Percentiles rank a stretch among this genome's conserved stretches.
These are phyloP conservation scores for Eupithecia pulchellata DNA, from an alignment of 2,888 invertebrate species.

Conservation along the genomic window DNA sequence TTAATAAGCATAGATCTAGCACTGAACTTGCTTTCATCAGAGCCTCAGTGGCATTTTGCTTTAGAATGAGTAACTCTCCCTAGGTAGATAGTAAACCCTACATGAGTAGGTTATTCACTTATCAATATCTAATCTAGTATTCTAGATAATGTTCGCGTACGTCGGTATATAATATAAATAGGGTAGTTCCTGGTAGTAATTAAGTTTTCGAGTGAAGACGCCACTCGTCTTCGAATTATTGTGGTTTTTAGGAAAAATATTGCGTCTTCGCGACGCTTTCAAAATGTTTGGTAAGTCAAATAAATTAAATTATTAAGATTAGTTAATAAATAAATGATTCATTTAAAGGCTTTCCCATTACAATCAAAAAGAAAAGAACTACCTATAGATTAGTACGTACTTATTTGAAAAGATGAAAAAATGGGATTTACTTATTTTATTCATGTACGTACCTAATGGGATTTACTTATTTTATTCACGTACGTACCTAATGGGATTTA, in stretches of 20 bases:
- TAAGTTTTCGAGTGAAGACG: slow-evolving; percentile 7
- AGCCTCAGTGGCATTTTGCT: neutral
- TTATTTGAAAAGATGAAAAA: too few species aligned
- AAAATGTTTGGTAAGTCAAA: slow-evolving; percentile 24
- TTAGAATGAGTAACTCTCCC: neutral
- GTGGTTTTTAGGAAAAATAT: neutral
- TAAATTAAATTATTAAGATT: too few species aligned
- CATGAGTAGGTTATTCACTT: neutral
- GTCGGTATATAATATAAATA: neutral
- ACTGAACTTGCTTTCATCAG: too few species aligned
- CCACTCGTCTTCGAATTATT: slow-evolving; percentile 1
- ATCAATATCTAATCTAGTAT: slow-evolving; percentile 1
- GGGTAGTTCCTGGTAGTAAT: neutral
- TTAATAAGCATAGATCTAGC: too few species aligned
- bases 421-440: too few species aligned
- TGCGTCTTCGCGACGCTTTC: slow-evolving; percentile 23
- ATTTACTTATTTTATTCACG: too few species aligned
- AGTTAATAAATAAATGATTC: too few species aligned
- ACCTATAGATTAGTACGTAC: too few species aligned
- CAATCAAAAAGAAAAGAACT: too few species aligned
- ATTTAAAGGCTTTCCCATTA: too few species aligned
- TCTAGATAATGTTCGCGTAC: neutral
- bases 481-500: too few species aligned
- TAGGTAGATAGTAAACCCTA: neutral
- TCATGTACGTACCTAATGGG: too few species aligned